phyloP scores from a whole-genome alignment of 2,888 invertebrate genomes.

The Lasioglossum calceatum region DNA sequence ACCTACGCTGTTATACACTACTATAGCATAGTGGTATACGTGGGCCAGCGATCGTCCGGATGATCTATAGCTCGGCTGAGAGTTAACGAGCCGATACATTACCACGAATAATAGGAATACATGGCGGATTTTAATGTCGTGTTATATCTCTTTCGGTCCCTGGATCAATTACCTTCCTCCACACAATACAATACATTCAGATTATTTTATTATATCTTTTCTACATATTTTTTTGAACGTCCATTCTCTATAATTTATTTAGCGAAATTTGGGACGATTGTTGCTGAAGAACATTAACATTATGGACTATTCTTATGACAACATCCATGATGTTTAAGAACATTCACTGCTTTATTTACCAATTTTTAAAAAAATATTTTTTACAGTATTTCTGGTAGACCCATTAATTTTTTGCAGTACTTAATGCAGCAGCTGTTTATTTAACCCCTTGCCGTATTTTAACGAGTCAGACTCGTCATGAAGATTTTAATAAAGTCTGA shows the following conservation, averaged over 20 bases:
- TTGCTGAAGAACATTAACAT: background rate
- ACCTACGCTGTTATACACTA: background rate
- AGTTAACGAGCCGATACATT: conserved; percentile 73
- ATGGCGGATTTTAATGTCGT: conserved; percentile 45
- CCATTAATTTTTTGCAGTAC: no score
- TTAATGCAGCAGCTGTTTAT: no score
- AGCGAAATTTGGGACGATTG: background rate
- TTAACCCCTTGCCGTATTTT: no score
- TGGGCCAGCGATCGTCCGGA: conserved; percentile 33
- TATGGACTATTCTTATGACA: no score
- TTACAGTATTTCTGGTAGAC: no score
- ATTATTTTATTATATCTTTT: background rate
- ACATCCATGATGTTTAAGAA: no score
- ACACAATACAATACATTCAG: background rate
- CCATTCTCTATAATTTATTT: background rate
- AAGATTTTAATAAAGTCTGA: no score
- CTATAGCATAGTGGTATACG: background rate
- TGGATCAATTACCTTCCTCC: conserved; percentile 37
- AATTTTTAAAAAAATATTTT: no score
- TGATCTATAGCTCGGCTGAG: conserved; percentile 65
- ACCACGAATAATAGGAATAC: conserved; percentile 58
- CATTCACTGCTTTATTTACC: no score
- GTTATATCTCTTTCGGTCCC: conserved; percentile 39
- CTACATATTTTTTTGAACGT: background rate
- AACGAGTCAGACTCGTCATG: no score